Evolutionary conservation across 1,140 invertebrate genomes (phyloP), one percentile per base, ranked within the genome.

Genomic region (Antheraea pernyi): DNA sequence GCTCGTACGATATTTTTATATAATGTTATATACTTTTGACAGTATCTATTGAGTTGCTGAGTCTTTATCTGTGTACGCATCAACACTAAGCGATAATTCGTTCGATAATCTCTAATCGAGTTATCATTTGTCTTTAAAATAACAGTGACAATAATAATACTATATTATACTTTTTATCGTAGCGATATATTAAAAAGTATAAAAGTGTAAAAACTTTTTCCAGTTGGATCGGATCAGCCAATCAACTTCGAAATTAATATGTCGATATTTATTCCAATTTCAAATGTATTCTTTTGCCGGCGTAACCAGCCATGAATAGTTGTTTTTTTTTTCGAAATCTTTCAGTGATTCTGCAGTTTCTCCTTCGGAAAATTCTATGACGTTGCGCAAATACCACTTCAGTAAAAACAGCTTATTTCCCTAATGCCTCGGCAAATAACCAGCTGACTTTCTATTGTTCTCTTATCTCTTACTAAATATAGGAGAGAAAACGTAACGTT

Each of bases 401-500:
- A 72, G 65, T 62, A 46, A 19, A 70, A 69, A 60, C 39, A 70
- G 67, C 63, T 60, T 62, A 67, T 64, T 19, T 64, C 19, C n/a
- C 69, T 84, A 81, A 85, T 78, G 39, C 79, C 65, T 67, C 19
- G 16, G 7, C 72, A 85, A 84, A 88, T 71, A 88, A 69, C 36
- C 62, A 71, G 67, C 70, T 65, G 77, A 73, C 70, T 69, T 71
- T 72, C 77, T 78, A 81, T 84, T 84, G 78, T 79, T 77, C 71
- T 65, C 39, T 78, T 84, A 83, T 80, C 76, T 72, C 67, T 65
- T 58, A 37, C 59, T 53, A 48, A 69, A 65, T 53, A 69, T 65
- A 60, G 71, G 67, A 70, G 69, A 61, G 62, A 67, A 22, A 59
- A 19, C 65, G 19, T 42, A 16, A 11, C 19, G 22, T 6, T 19